These are phyloP conservation scores for Ambastaia sidthimunki DNA, from an alignment of 2,797 vertebrate genomes.

Conservation along the genomic window DNA sequence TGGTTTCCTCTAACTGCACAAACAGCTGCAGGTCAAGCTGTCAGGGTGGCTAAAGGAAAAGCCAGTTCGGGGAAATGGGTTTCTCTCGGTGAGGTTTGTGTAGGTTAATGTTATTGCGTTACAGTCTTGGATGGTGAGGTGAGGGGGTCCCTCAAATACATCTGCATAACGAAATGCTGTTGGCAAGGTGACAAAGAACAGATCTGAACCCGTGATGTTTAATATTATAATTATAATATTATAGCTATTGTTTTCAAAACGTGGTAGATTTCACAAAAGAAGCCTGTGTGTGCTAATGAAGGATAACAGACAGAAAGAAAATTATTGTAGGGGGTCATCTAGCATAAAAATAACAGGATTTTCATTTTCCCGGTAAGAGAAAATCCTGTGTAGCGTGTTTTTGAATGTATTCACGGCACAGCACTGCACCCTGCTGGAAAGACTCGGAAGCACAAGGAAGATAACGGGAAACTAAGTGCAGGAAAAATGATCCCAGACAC, in stretches of 20 bases:
- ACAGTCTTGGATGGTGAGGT: constrained; percentile 2
- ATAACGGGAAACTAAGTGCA: not conserved
- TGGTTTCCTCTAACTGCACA: constrained; percentile 44
- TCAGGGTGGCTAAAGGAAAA: constrained; percentile 56
- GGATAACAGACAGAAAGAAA: not conserved
- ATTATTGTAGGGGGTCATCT: not conserved
- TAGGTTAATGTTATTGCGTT: constrained; percentile 38
- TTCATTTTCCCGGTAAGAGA: constrained; percentile 21
- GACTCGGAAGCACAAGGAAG: not conserved
- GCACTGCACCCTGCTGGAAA: constrained; percentile 52
- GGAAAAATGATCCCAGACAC: not conserved
- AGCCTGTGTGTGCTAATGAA: not conserved
- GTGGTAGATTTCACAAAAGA: not conserved
- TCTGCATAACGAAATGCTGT: constrained; percentile 35
- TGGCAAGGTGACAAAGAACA: constrained; percentile 21
- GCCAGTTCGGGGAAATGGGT: constrained; percentile 51
- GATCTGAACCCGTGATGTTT: not conserved
- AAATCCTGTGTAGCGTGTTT: constrained; percentile 6
- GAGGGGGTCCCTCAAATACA: constrained; percentile 22
- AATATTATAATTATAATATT: not conserved
- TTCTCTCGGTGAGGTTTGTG: constrained; percentile 31
- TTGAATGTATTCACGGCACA: constrained; percentile 17
- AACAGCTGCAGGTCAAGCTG: constrained; percentile 54
- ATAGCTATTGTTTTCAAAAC: not conserved
- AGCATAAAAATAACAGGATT: constrained; percentile 26